Conservation (phyloP, 2,888 invertebrate species). For the Baccha elongata region DNA sequence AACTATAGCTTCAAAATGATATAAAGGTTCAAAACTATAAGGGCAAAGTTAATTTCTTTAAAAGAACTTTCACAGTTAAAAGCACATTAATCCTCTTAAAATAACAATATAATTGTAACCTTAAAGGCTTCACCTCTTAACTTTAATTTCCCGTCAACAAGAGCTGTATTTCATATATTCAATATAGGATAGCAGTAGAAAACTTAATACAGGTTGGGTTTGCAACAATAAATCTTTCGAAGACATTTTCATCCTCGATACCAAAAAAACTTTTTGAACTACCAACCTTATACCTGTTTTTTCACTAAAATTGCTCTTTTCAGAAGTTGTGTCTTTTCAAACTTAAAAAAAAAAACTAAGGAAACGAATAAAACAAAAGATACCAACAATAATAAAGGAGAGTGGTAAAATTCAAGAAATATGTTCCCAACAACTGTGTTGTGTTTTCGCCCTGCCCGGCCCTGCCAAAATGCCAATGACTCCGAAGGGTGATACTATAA, state of each 20-base stretch:
- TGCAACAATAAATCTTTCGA: conserved; percentile 61
- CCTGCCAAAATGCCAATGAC: conserved; percentile 71
- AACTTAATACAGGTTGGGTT: conserved; percentile 36
- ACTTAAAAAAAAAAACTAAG: not conserved
- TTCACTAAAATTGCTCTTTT: conserved; percentile 51
- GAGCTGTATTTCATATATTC: conserved; percentile 17
- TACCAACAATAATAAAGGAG: conserved; percentile 51
- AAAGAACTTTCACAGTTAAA: not conserved
- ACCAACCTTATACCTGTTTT: conserved; percentile 52
- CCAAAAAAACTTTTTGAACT: conserved; percentile 12
- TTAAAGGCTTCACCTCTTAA: not conserved
- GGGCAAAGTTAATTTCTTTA: too few species aligned
- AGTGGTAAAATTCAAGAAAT: conserved; percentile 61
- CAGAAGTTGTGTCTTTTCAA: conserved; percentile 45
- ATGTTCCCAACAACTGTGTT: conserved; percentile 63
- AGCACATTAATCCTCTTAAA: not conserved
- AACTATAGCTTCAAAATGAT: too few species aligned
- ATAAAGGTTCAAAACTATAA: too few species aligned
- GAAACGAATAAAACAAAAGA: conserved; percentile 30
- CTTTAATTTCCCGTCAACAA: conserved; percentile 15
- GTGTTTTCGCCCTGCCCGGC: conserved; percentile 37
- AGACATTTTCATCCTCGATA: conserved; percentile 34
- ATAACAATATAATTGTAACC: conserved; percentile 5
- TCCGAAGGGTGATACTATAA: conserved; percentile 57
- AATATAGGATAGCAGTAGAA: conserved; percentile 14